These are phyloP conservation scores for Pristionchus japonicus DNA, from an alignment of 2,888 invertebrate genomes.

Conservation along the genomic window DNA sequence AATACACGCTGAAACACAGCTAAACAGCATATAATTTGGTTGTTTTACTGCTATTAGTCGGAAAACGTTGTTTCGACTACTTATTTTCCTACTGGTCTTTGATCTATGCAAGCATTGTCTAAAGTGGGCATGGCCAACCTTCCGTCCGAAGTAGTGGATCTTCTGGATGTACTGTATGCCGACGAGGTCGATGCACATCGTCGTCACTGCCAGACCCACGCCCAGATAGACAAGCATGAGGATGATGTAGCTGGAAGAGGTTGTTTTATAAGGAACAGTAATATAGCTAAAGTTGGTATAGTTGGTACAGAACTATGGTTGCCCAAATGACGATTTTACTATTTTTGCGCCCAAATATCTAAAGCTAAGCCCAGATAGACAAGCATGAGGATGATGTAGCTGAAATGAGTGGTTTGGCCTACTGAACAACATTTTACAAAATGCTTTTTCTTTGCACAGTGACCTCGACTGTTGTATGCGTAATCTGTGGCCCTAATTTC, in stretches of 20 bases:
- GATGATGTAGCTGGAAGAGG: slow-evolving; percentile 68
- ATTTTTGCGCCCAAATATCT: too few species aligned
- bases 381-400: slow-evolving; percentile 73
- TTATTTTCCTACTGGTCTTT: background rate
- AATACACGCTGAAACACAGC: background rate
- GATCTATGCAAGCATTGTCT: background rate
- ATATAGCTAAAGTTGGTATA: too few species aligned
- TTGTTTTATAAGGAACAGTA: too few species aligned
- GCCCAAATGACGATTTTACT: too few species aligned
- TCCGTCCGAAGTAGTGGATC: slow-evolving; percentile 75
- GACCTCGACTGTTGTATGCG: too few species aligned
- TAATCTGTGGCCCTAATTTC: too few species aligned
- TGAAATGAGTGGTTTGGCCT: slow-evolving; percentile 52
- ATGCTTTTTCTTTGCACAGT: too few species aligned
- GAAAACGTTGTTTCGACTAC: too few species aligned
- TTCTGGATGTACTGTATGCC: slow-evolving; percentile 75
- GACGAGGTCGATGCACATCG: slow-evolving; percentile 75
- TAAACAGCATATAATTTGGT: too few species aligned
- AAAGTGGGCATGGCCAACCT: slow-evolving; percentile 50
- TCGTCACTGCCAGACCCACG: slow-evolving; percentile 75
- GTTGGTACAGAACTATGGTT: too few species aligned
- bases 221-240: slow-evolving; percentile 75
- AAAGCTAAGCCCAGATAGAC: slow-evolving; percentile 75
- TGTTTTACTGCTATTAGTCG: too few species aligned
- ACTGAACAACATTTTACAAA: too few species aligned